Conservation (phyloP, 2,888 invertebrate species). For the Lycaena phlaeas region DNA sequence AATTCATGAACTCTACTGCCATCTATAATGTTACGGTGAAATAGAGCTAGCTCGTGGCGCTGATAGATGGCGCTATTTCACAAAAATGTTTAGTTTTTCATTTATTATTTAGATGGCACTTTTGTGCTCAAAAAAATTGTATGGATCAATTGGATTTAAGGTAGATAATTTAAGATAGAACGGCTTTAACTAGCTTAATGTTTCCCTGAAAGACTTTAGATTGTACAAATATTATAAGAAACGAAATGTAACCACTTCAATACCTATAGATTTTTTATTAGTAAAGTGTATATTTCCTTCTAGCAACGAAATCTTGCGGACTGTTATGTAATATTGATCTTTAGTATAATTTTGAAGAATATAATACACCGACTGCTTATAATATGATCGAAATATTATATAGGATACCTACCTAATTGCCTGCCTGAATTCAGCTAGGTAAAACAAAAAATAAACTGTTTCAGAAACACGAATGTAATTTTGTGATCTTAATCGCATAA, state of each 20-base stretch:
- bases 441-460: no score
- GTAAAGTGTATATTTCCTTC: slow-evolving; percentile 16
- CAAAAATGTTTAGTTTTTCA: slow-evolving; percentile 6
- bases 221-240: slow-evolving; percentile 44
- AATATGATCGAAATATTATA: no score
- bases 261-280: slow-evolving; percentile 15
- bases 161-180: slow-evolving; percentile 50
- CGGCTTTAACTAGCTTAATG: slow-evolving; percentile 68
- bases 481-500: no score
- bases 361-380: no score
- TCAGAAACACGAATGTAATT: no score
- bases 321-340: slow-evolving; percentile 6
- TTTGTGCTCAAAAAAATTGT: slow-evolving; percentile 11
- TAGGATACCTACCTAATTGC: no score
- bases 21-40: slow-evolving; percentile 11
- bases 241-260: slow-evolving; percentile 21
- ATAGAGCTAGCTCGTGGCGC: slow-evolving; percentile 8
- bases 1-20: slow-evolving; percentile 15
- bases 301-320: slow-evolving; percentile 17
- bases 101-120: slow-evolving; percentile 8
- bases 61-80: slow-evolving; percentile 16
- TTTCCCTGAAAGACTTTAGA: slow-evolving; percentile 63
- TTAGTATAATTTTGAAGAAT: not conserved
- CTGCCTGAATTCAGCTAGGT: no score
- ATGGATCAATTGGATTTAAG: slow-evolving; percentile 22